These are phyloP conservation scores for Alcedo quadribrachys DNA, from an alignment of 2,797 vertebrate genomes.

Conservation along the genomic window DNA sequence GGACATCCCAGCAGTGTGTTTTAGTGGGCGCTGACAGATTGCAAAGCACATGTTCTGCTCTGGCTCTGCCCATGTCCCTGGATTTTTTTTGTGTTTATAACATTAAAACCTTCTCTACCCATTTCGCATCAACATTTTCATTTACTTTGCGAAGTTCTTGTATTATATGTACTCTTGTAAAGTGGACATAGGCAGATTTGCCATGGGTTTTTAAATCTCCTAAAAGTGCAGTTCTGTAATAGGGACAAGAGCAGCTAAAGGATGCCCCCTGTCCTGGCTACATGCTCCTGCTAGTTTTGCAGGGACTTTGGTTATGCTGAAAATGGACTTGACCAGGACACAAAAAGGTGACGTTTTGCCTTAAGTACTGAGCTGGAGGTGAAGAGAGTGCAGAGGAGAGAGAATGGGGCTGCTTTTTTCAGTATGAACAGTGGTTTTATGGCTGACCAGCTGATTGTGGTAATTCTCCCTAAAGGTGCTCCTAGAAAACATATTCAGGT, in stretches of 20 bases:
- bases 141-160: neutral
- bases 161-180: rapidly evolving
- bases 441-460: rapidly evolving
- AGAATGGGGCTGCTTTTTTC: neutral
- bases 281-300: rapidly evolving
- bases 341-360: neutral
- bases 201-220: neutral
- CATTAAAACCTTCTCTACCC: neutral
- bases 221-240: rapidly evolving
- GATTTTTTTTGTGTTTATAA: neutral
- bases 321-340: neutral
- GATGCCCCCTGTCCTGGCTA: rapidly evolving
- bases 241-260: neutral
- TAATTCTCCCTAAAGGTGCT: neutral
- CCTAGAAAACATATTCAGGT: neutral
- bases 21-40: neutral
- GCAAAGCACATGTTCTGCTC: neutral
- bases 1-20: neutral
- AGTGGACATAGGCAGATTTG: neutral
- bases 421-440: neutral
- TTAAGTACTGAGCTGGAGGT: neutral
- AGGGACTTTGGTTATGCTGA: neutral
- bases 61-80: rapidly evolving
- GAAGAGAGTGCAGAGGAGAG: neutral
- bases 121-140: neutral